Percentiles rank a stretch among this genome's conserved stretches.
Conservation (phyloP, 2,888 invertebrate genomes). For the Rhimphoctona megacephalus region DNA sequence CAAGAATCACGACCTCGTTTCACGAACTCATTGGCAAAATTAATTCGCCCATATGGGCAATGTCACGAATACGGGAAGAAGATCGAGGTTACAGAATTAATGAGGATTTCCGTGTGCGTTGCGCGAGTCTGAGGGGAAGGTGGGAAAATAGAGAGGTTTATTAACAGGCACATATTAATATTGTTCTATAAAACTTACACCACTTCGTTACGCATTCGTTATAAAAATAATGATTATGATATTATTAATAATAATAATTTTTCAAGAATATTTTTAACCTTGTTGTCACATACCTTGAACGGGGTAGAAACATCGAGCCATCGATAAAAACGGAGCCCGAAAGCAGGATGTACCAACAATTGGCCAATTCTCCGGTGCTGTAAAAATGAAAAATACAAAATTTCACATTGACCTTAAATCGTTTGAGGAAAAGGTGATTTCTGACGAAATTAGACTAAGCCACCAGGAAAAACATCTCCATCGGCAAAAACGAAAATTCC, state of each 20-base stretch:
- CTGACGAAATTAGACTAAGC: background rate
- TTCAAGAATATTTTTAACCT: background rate
- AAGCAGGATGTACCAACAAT: constrained; percentile 93
- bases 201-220: background rate
- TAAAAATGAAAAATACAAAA: constrained; percentile 73
- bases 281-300: constrained; percentile 88
- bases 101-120: constrained; percentile 76
- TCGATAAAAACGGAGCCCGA: constrained; percentile 94
- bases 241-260: background rate
- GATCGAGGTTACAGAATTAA: constrained; percentile 75
- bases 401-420: background rate
- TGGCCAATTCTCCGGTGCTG: constrained; percentile 92
- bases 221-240: background rate
- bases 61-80: constrained; percentile 60
- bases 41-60: constrained; percentile 60
- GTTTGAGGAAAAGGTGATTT: background rate
- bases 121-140: constrained; percentile 54
- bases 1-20: constrained; percentile 54
- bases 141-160: constrained; percentile 72
- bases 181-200: constrained; percentile 17
- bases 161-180: constrained; percentile 62
- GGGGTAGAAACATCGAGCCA: constrained; percentile 93
- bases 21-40: constrained; percentile 42
- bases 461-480: background rate
- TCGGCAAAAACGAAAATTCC: constrained; percentile 2